Conservation (phyloP, 2,888 invertebrate genomes). For the Brachyopa scutellaris region DNA sequence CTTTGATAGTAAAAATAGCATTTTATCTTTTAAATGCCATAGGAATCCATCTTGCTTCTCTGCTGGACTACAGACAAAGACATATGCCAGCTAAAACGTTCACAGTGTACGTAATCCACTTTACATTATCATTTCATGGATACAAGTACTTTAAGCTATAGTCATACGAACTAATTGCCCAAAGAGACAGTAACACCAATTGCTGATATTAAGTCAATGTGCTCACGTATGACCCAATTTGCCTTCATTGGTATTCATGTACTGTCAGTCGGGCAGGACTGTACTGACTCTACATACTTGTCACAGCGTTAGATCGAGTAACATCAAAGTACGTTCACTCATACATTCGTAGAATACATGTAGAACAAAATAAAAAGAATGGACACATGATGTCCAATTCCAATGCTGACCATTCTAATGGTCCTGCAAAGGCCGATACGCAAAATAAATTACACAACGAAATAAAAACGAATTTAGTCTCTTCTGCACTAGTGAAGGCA, state of each 20-base stretch:
- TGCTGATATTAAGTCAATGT: conserved; percentile 52
- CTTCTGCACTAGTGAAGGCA: conserved; percentile 45
- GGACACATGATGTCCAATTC: no score
- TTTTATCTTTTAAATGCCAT: neutral
- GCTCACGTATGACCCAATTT: conserved; percentile 65
- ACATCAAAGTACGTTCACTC: conserved; percentile 18
- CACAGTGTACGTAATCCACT: no score
- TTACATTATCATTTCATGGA: neutral
- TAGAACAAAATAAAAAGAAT: no score
- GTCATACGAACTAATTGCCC: conserved; percentile 50
- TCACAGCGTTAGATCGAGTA: conserved; percentile 27
- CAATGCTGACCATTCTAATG: conserved; percentile 41
- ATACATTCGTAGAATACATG: no score
- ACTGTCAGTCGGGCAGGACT: conserved; percentile 1
- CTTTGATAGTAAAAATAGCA: conserved; percentile 1
- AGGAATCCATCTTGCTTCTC: neutral
- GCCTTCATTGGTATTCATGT: conserved; percentile 63
- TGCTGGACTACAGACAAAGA: neutral
- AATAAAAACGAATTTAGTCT: conserved; percentile 51
- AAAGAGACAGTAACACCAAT: conserved; percentile 46
- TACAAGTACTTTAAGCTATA: neutral
- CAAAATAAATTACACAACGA: conserved; percentile 52
- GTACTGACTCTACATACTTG: conserved; percentile 19
- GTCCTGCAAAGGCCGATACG: conserved; percentile 36
- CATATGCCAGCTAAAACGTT: no score